Evolutionary conservation across 2,888 invertebrate genomes (phyloP), one percentile per base, ranked within the genome.

Genomic region (Apeira syringaria): DNA sequence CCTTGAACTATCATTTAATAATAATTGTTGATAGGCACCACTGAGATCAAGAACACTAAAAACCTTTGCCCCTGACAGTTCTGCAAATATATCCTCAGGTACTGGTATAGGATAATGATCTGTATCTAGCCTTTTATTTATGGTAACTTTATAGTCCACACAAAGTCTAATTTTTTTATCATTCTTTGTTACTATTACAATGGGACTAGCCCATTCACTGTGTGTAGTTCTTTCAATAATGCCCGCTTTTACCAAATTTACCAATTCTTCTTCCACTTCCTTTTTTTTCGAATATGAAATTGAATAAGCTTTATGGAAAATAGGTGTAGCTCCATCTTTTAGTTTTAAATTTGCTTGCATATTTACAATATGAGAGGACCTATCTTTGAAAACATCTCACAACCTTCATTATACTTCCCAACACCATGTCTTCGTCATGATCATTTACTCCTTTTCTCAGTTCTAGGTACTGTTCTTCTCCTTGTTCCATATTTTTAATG

Each of bases 141-240:
- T 5, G 4, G 50, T 50, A 1, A 46, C 33, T 29, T 49, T 49
- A 25, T 36, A 50, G 35, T 50, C 50, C 8, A 28, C 35, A 43
- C 50, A 50, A 5, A 50, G 7, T 15, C 50, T 24, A 10, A 50
- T 20, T 7, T 20, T 30, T 37, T 34, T 26, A 28, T 39, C 34
- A 8, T 5, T 4, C 17, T 18, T 25, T 15, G 15, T n/a, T 28
- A 26, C 40, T 5, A 28, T 11, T 10, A 32, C 33, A 28, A 28
- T 40, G 0, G 33, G 40, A 8, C 17, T 37, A 28, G 46, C 40
- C 47, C 47, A 47, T 4, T 42, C 20, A 18, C 18, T 18, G 6
- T 18, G 18, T 6, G 3, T 3, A 18, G 6, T 6, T 4, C 18
- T 3, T 18, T 18, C 6, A 5, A 5, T 5, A 18, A 18, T 18